Conservation (phyloP, 2,113 vertebrate genomes). For the Pteronura brasiliensis region DNA sequence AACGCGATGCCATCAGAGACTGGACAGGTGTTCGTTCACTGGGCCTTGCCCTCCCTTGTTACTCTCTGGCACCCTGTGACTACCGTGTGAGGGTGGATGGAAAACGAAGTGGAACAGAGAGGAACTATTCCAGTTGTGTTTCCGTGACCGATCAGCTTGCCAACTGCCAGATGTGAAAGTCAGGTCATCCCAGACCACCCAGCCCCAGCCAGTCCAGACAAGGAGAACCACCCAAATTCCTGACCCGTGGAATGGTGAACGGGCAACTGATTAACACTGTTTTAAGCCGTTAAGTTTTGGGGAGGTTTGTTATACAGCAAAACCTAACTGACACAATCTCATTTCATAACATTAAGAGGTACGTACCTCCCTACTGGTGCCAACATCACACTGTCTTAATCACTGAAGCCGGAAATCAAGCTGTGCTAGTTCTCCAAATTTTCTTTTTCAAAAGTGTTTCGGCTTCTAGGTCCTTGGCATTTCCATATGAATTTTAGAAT, state of each 20-base stretch:
- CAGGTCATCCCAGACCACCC: background rate
- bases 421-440: background rate
- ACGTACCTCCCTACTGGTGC: background rate
- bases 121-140: background rate
- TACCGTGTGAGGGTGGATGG: background rate
- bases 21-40: background rate
- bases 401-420: background rate
- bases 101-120: background rate
- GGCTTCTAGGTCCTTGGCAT: background rate
- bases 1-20: background rate
- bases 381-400: background rate
- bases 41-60: background rate
- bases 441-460: background rate
- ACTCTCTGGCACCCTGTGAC: background rate
- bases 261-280: background rate
- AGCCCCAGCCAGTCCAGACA: background rate
- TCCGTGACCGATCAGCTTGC: background rate
- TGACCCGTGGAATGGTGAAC: background rate
- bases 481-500: slow-evolving; percentile 17
- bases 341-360: background rate
- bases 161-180: background rate
- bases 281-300: background rate
- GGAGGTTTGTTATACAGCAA: background rate
- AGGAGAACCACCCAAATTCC: background rate
- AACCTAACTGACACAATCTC: background rate